Evolutionary conservation across 2,797 vertebrate species (phyloP), one percentile per base, ranked within the genome.

Genomic region (Lophius americanus): DNA sequence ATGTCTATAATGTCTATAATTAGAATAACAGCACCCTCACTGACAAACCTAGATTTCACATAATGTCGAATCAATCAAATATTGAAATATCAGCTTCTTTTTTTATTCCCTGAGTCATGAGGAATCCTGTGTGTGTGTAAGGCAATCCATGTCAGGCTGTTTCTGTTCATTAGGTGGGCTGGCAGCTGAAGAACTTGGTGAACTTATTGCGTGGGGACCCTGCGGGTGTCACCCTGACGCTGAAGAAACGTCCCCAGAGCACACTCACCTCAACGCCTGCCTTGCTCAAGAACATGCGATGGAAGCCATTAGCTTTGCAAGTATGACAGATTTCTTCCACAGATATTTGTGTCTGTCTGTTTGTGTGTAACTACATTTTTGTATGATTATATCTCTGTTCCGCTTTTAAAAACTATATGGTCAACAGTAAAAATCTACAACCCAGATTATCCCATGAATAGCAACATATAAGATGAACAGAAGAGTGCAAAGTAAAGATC

Each of bases 181-280:
- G 96, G 96, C 96, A 98, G 92, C 83, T 98, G 89, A 97, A 96
- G 90, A 97, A 96, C 84, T 73, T 97, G 37, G 95, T 97, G 50
- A 96, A 95, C 80, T 91, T 95, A 43, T 70, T 97, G 90, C 94
- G 96, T 74, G 95, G 96, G 72, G 96, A 97, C 86, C 95, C 96
- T 35, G 94, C 93, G 5, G 96, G 96, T 36, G 96, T 97, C 62
- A 96, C 94, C 52, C 87, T 98, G 88, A 96, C 96, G 0, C 87
- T 97, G 85, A 96, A 98, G 87, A 96, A 98, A 69, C 94, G 96
- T 51, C 96, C 96, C 46, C 95, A 97, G 91, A 97, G 96, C 70
- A 97, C 95, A 0, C 91, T 97, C 68, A 96, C 96, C 1, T 96
- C 96, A 9, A 96, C 95, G 55, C 96, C 96, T 5, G 96, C 95